Percentiles rank a stretch among this genome's conserved stretches.
phyloP scores from a whole-genome alignment of 2,113 vertebrate species.

The Theristicus caerulescens region DNA sequence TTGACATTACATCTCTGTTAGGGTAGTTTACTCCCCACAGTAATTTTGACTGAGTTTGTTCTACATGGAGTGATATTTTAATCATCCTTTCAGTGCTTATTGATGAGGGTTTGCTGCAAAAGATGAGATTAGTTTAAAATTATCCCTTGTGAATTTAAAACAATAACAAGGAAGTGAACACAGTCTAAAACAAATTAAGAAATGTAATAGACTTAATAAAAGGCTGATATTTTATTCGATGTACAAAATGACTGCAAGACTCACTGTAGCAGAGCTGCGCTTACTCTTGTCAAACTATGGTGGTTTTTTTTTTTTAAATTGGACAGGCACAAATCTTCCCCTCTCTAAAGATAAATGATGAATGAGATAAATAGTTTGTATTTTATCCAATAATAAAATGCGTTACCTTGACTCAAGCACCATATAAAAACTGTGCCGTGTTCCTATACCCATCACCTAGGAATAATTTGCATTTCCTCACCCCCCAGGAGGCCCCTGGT shows the following conservation, averaged over 20 bases:
- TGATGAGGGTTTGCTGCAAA: constrained; percentile 73
- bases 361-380: background rate
- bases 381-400: background rate
- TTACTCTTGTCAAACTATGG: background rate
- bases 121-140: constrained; percentile 80
- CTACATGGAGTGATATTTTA: constrained; percentile 77
- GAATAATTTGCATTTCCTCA: background rate
- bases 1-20: constrained; percentile 72
- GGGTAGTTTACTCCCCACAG: constrained; percentile 73
- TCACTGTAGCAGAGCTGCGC: background rate
- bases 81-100: constrained; percentile 77
- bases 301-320: background rate
- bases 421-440: background rate
- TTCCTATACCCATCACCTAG: background rate
- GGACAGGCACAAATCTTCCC: background rate
- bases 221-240: constrained; percentile 15
- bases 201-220: constrained; percentile 64
- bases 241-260: background rate
- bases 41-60: constrained; percentile 77
- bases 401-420: background rate
- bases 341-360: background rate
- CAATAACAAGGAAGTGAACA: constrained; percentile 67
- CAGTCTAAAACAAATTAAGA: constrained; percentile 70
- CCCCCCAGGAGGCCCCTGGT: background rate
- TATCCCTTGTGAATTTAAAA: constrained; percentile 75